phyloP scores from a whole-genome alignment of 2,797 vertebrate genomes.

The Pseudochirops cupreus region DNA sequence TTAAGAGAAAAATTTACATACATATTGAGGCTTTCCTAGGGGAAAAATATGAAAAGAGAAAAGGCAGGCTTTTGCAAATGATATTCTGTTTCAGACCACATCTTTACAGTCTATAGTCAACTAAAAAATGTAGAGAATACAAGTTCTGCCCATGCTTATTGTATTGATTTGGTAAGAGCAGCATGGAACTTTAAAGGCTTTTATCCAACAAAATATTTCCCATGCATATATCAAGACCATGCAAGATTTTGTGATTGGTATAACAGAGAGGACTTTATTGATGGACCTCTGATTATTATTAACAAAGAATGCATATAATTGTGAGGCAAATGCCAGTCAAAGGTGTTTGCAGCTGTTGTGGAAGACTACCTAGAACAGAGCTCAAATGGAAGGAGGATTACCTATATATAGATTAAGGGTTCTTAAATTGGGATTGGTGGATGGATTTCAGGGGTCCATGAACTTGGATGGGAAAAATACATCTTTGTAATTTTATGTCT shows the following conservation, averaged over 20 bases:
- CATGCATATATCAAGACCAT: not conserved
- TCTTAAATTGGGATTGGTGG: not conserved
- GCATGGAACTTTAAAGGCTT: not conserved
- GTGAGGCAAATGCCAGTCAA: not conserved
- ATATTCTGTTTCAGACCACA: not conserved
- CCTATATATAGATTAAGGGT: not conserved
- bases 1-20: not conserved
- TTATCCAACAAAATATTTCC: not conserved
- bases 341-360: not conserved
- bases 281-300: not conserved
- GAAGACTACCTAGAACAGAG: not conserved
- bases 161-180: not conserved
- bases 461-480: not conserved
- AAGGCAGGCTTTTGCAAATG: not conserved
- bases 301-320: not conserved
- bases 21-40: not conserved
- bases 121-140: not conserved
- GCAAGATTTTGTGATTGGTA: not conserved
- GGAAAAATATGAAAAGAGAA: not conserved
- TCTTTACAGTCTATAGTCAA: not conserved
- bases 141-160: not conserved
- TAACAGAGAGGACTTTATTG: not conserved
- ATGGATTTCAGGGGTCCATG: not conserved
- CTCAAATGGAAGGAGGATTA: not conserved
- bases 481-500: not conserved